A percentile compares a stretch with the other conserved stretches of the same genome.
Evolutionary conservation across 2,888 invertebrate genomes (phyloP).

Genomic region (Lepas anatifera): DNA sequence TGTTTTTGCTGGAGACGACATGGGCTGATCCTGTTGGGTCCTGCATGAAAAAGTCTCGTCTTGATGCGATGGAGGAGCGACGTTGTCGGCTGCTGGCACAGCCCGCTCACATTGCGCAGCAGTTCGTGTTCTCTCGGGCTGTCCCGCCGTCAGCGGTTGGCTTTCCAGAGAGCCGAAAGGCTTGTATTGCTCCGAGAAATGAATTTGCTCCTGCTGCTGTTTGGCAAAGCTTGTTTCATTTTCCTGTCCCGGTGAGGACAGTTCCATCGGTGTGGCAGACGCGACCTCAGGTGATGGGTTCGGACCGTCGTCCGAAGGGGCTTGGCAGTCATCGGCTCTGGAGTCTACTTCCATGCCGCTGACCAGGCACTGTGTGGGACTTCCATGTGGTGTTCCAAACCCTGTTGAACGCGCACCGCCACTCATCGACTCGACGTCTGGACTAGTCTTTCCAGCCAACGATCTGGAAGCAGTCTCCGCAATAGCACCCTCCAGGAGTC

Average conservation of each 20-base stretch:
- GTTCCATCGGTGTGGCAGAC: background rate
- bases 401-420: background rate
- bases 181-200: too few species aligned
- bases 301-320: too few species aligned
- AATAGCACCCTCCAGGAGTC: background rate
- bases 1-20: too few species aligned
- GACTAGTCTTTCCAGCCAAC: background rate
- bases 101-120: too few species aligned
- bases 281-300: background rate
- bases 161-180: too few species aligned
- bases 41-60: too few species aligned
- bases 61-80: too few species aligned
- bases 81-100: too few species aligned
- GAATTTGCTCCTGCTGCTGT: background rate
- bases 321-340: background rate
- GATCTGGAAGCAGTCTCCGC: background rate
- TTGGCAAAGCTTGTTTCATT: background rate
- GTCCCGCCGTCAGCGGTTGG: background rate
- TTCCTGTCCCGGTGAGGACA: too few species aligned
- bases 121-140: too few species aligned
- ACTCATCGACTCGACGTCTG: background rate
- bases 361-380: background rate
- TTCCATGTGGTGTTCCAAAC: background rate
- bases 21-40: too few species aligned
- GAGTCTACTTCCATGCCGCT: background rate